Evolutionary conservation across 2,888 invertebrate genomes (phyloP).

Genomic region (Athalia cordata): DNA sequence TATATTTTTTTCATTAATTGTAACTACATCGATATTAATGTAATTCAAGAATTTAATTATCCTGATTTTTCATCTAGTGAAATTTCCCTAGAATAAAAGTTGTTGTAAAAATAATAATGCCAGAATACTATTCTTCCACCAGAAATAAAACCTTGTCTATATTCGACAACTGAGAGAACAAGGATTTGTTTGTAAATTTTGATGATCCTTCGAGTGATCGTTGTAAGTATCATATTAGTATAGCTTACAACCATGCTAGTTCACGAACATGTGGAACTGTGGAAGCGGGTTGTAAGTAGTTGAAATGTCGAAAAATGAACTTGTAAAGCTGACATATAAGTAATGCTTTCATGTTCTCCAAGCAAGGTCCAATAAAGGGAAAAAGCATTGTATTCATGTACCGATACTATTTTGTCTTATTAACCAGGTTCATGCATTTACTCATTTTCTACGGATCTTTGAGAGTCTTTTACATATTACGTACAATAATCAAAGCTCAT

Average conservation of each 20-base stretch:
- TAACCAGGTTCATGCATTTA: conserved; percentile 6
- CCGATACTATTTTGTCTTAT: conserved; percentile 6
- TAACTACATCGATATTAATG: conserved; percentile 41
- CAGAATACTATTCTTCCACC: conserved; percentile 2
- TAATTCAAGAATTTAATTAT: conserved; percentile 27
- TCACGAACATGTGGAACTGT: too few relatives aligned
- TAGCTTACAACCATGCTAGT: neutral
- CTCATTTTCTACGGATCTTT: neutral
- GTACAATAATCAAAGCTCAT: neutral
- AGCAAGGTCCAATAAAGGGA: conserved; percentile 6
- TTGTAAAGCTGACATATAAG: neutral
- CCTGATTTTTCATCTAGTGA: conserved; percentile 26
- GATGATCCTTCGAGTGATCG: neutral
- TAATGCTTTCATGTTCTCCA: conserved; percentile 2
- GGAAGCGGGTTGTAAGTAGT: neutral
- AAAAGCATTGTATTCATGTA: neutral
- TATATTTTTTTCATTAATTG: conserved; percentile 44
- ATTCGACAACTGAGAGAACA: neutral
- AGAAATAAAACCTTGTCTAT: conserved; percentile 9
- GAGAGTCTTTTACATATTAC: neutral
- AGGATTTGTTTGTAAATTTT: conserved; percentile 6
- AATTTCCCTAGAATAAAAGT: conserved; percentile 36
- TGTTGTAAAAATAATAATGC: conserved; percentile 32
- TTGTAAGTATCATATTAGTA: neutral
- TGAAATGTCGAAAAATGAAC: neutral